phyloP scores from a whole-genome alignment of 2,888 invertebrate species.

The Xanthia togata region DNA sequence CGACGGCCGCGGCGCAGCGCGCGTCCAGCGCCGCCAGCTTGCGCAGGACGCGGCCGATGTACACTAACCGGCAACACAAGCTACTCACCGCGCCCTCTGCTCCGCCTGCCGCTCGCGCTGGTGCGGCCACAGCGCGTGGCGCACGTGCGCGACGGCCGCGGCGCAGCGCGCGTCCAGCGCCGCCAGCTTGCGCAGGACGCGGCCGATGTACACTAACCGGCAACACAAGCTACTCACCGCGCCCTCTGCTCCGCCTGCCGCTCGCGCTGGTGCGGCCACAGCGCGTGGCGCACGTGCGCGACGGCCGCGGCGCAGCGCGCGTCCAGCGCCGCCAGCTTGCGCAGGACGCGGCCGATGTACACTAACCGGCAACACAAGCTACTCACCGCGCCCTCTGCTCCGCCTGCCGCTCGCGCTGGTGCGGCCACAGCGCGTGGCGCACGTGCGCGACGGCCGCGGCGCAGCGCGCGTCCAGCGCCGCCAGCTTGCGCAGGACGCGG shows the following conservation, averaged over 20 bases:
- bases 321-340: slow-evolving; percentile 93
- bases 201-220: no score
- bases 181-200: no score
- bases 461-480: slow-evolving; percentile 93
- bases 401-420: slow-evolving; percentile 94
- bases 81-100: slow-evolving; percentile 88
- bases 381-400: slow-evolving; percentile 91
- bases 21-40: slow-evolving; percentile 93
- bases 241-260: slow-evolving; percentile 94
- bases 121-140: slow-evolving; percentile 94
- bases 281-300: slow-evolving; percentile 92
- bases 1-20: slow-evolving; percentile 92
- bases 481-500: no score
- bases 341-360: no score
- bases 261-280: slow-evolving; percentile 96
- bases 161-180: slow-evolving; percentile 93
- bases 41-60: no score
- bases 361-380: no score
- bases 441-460: slow-evolving; percentile 93
- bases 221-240: slow-evolving; percentile 63
- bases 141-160: slow-evolving; percentile 92
- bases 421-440: slow-evolving; percentile 94
- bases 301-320: slow-evolving; percentile 93
- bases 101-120: slow-evolving; percentile 95
- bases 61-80: no score